Conservation (phyloP, 2,888 invertebrate genomes). For the Agrenia bidenticulata region DNA sequence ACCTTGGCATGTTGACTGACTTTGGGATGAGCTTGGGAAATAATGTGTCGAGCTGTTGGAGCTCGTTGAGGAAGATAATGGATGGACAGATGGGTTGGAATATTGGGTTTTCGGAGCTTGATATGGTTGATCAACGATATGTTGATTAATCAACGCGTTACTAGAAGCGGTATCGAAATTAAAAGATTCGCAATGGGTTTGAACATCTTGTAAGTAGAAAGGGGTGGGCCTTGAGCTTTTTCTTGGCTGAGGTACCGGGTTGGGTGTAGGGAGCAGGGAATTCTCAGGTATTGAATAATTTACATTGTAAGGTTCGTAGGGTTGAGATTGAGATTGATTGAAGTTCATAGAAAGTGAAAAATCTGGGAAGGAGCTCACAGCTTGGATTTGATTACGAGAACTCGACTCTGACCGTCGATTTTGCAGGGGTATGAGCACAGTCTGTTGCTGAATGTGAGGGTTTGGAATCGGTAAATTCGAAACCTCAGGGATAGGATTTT, state of each 20-base stretch:
- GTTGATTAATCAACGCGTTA: too few relatives aligned
- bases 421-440: background rate
- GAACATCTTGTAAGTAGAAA: conserved; percentile 27
- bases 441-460: background rate
- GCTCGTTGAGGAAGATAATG: conserved; percentile 4
- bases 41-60: too few relatives aligned
- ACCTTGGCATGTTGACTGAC: background rate
- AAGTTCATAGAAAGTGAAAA: background rate
- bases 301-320: background rate
- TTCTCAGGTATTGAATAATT: background rate
- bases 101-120: background rate
- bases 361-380: background rate
- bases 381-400: background rate
- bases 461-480: background rate
- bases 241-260: background rate
- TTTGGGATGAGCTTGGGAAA: background rate
- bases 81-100: conserved; percentile 5
- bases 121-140: too few relatives aligned
- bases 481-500: background rate
- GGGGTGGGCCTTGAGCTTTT: conserved; percentile 14
- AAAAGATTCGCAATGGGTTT: conserved; percentile 8
- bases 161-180: background rate
- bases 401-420: background rate
- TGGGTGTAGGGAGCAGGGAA: conserved; percentile 5
- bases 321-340: background rate